phyloP scores from a whole-genome alignment of 2,888 invertebrate species.

The Zygogramma bicolorata region DNA sequence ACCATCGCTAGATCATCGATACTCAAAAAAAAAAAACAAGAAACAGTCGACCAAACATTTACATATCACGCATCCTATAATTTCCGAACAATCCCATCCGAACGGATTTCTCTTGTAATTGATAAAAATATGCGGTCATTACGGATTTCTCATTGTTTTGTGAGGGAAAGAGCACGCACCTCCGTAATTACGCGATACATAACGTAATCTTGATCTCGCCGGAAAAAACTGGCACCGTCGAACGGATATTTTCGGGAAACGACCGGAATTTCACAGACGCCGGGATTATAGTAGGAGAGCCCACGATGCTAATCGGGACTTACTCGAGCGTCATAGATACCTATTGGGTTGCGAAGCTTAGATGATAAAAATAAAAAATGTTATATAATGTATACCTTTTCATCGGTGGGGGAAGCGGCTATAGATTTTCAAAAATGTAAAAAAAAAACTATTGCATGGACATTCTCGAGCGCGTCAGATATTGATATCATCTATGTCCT shows the following conservation, averaged over 20 bases:
- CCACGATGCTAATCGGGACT: background rate
- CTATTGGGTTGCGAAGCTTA: too few relatives aligned
- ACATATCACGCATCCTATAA: background rate
- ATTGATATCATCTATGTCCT: too few relatives aligned
- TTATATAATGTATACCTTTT: too few relatives aligned
- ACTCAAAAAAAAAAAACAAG: background rate
- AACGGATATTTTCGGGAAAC: constrained; percentile 2
- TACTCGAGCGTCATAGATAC: too few relatives aligned
- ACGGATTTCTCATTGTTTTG: constrained; percentile 14
- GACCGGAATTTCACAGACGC: constrained; percentile 3
- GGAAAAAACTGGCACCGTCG: constrained; percentile 6
- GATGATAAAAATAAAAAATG: too few relatives aligned
- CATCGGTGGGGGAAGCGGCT: too few relatives aligned
- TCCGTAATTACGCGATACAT: constrained; percentile 8
- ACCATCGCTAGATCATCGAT: background rate
- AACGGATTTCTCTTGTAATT: background rate
- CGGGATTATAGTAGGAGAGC: too few relatives aligned
- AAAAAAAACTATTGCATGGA: too few relatives aligned
- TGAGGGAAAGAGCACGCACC: constrained; percentile 16
- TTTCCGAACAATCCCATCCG: background rate
- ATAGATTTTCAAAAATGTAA: too few relatives aligned
- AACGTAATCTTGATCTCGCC: constrained; percentile 7
- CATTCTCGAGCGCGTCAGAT: too few relatives aligned
- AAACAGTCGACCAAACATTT: background rate
- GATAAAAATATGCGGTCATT: constrained; percentile 20